Percentiles rank a stretch among this genome's conserved stretches.
These are phyloP conservation scores for Tridacna gigas DNA, from an alignment of 2,888 invertebrate species.

Conservation along the genomic window DNA sequence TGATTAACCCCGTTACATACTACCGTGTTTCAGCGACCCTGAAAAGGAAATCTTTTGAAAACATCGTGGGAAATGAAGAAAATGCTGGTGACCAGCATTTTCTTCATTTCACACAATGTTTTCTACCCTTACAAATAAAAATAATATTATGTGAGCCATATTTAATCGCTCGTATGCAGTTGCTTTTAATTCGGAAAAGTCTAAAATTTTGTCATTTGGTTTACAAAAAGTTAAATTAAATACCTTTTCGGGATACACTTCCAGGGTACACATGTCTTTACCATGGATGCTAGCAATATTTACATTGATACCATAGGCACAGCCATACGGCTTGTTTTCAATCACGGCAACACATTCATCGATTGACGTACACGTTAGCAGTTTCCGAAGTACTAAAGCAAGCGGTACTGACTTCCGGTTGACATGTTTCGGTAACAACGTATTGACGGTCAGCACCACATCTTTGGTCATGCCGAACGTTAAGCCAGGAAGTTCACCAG, in stretches of 20 bases:
- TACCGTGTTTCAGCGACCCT: too few relatives aligned
- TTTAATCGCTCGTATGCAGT: too few relatives aligned
- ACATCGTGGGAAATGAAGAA: too few relatives aligned
- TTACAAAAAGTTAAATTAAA: background rate
- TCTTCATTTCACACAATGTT: background rate
- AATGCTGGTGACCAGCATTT: too few relatives aligned
- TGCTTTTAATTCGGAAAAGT: too few relatives aligned
- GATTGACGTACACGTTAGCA: background rate
- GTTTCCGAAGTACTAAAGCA: constrained; percentile 3
- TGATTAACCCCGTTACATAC: too few relatives aligned
- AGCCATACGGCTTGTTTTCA: constrained; percentile 9
- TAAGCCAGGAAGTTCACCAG: constrained; percentile 69
- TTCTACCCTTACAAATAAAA: too few relatives aligned
- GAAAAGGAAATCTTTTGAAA: too few relatives aligned
- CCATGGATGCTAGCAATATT: constrained; percentile 12
- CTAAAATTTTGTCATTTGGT: background rate
- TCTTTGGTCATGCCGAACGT: constrained; percentile 53
- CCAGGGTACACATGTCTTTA: constrained; percentile 10
- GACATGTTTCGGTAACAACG: constrained; percentile 55
- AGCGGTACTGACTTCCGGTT: constrained; percentile 17
- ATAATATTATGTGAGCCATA: background rate
- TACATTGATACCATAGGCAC: constrained; percentile 21
- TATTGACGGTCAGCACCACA: constrained; percentile 65
- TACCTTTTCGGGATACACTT: constrained; percentile 18
- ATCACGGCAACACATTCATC: background rate